Base-by-base conservation (phyloP, 2,113 vertebrate species). In the Passer montanus region DNA sequence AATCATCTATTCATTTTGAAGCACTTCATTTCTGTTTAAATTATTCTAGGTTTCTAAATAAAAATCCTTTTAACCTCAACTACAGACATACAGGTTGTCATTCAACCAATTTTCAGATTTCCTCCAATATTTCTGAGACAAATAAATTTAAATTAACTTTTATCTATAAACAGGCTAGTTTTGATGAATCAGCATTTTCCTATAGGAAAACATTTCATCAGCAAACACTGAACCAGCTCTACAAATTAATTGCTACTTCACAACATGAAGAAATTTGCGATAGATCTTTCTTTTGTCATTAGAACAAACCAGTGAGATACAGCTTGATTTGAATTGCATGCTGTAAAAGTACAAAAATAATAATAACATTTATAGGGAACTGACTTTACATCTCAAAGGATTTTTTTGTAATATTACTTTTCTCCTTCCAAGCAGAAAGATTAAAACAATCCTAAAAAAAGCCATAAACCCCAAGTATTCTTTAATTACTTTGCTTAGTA, bases 361-460 rank as follows among this genome's bases (percentile, higher is more conserved):
- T 50, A 91, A 73, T 39, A 93, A 81, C 47, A 56, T 50, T 82
- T 64, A 37, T 28, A 88, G n/a, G n/a, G 41, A 84, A 44, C 41
- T 35, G 53, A 84, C 60, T 88, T 93, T 59, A 52, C 56, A 81
- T 92, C 93, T 96, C 83, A 81, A 95, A 94, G 23, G 58, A 8
- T 17, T 8, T 73, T 79, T 77, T 83, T 68, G 73, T 37, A 49
- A 74, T 80, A 58, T 78, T 66, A 41, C 23, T 81, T 91, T 88
- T 74, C 39, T 67, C 20, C 37, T 93, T 86, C 47, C 55, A 84
- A 87, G 39, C 47, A 86, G 52, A 88, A 93, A 81, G 64, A 92
- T 81, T 88, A 93, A 84, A 95, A 88, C 60, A 94, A 88, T 89
- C 52, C 79, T 70, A 94, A 96, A 94, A 96, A 92, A 86, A 67